A percentile compares a stretch with the other conserved stretches of the same genome.
phyloP scores from a whole-genome alignment of 2,113 vertebrate genomes.

The Aplodontia rufa region DNA sequence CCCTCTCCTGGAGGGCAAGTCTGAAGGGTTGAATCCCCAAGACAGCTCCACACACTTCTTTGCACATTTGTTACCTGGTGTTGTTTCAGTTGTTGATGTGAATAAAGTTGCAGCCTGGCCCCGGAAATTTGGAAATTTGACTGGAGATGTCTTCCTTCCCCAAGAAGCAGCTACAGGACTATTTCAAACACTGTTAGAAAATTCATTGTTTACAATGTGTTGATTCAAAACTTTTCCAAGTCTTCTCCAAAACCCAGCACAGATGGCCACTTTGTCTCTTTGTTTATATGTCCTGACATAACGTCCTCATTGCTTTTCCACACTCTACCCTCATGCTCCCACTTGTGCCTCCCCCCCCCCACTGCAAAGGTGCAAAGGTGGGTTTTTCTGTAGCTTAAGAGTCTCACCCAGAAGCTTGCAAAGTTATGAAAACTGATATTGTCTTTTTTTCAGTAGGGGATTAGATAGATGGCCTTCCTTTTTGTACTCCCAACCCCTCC shows the following conservation, averaged over 20 bases:
- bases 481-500: background rate
- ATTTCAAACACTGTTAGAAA: background rate
- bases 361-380: too few relatives aligned
- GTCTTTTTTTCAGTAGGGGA: background rate
- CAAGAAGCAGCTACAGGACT: background rate
- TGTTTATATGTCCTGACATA: background rate
- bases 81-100: background rate
- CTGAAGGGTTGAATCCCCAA: background rate
- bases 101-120: background rate
- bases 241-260: background rate
- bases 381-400: background rate
- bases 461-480: fast-evolving
- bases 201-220: background rate
- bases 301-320: background rate
- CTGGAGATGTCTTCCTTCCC: background rate
- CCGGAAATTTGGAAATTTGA: background rate
- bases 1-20: background rate
- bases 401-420: background rate
- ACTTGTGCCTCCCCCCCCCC: background rate
- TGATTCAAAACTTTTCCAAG: background rate
- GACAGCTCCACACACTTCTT: background rate
- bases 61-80: background rate
- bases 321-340: background rate
- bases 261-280: background rate
- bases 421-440: background rate